These are phyloP conservation scores for Tachysurus vachellii DNA, from an alignment of 2,113 vertebrate species.

Conservation along the genomic window DNA sequence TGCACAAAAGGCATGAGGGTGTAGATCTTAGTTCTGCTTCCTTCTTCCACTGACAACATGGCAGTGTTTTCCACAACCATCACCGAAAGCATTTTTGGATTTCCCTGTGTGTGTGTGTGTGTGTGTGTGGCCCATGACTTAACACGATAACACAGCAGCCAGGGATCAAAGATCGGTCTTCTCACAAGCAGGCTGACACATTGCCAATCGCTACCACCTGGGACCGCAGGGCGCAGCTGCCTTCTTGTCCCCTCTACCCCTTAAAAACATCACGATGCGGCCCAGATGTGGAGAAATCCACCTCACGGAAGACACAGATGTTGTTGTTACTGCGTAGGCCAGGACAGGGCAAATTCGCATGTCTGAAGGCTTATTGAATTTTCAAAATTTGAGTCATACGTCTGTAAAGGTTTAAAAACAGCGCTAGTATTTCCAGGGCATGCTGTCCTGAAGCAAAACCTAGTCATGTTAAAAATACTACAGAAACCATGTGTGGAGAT, in stretches of 20 bases:
- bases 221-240: slow-evolving; percentile 69
- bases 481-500: background rate
- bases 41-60: slow-evolving; percentile 63
- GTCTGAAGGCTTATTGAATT: slow-evolving; percentile 66
- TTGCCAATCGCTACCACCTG: slow-evolving; percentile 73
- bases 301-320: slow-evolving; percentile 75
- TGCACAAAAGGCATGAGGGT: slow-evolving; percentile 13
- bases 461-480: background rate
- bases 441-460: background rate
- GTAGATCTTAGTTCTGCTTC: background rate
- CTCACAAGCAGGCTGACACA: slow-evolving; percentile 70
- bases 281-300: slow-evolving; percentile 67
- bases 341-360: slow-evolving; percentile 56
- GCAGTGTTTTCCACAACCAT: slow-evolving; percentile 47
- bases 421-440: background rate
- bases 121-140: slow-evolving; percentile 51
- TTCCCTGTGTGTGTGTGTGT: slow-evolving; percentile 41
- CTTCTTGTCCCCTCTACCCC: slow-evolving; percentile 36
- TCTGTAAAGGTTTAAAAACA: background rate
- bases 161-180: slow-evolving; percentile 71
- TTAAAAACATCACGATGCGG: slow-evolving; percentile 57
- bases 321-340: slow-evolving; percentile 63
- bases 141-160: slow-evolving; percentile 64
- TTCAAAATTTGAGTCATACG: slow-evolving; percentile 58
- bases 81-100: slow-evolving; percentile 63